Evolutionary conservation across 2,113 vertebrate genomes (phyloP).

Genomic region (Phalacrocorax aristotelis): DNA sequence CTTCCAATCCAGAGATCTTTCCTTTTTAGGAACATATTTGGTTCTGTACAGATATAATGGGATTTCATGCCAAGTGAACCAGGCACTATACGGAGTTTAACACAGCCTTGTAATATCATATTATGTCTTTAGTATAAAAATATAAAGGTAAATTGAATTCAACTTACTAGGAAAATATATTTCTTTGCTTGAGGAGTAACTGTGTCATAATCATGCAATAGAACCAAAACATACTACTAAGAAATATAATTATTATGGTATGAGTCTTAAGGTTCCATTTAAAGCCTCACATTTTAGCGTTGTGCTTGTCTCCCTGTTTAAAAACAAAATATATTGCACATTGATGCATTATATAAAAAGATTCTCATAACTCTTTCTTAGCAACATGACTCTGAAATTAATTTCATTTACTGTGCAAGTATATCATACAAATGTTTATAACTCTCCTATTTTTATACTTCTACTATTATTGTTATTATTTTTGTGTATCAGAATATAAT

Average conservation of each 20-base stretch:
- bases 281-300: not conserved
- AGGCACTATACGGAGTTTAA: not conserved
- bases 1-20: not conserved
- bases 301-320: not conserved
- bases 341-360: not conserved
- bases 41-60: not conserved
- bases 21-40: not conserved
- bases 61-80: not conserved
- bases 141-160: not conserved
- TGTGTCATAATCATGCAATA: not conserved
- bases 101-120: not conserved
- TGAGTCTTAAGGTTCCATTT: not conserved
- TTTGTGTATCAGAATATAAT: constrained; percentile 31
- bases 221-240: not conserved
- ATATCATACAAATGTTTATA: not conserved
- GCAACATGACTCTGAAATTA: not conserved
- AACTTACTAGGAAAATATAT: not conserved
- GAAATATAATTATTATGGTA: not conserved
- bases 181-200: not conserved
- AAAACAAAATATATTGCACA: not conserved
- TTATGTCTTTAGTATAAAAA: not conserved
- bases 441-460: not conserved
- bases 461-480: constrained; percentile 20
- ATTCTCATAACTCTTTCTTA: not conserved
- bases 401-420: constrained; percentile 8